Conservation (phyloP, 2,888 invertebrate species). For the Coleophora deauratella region DNA sequence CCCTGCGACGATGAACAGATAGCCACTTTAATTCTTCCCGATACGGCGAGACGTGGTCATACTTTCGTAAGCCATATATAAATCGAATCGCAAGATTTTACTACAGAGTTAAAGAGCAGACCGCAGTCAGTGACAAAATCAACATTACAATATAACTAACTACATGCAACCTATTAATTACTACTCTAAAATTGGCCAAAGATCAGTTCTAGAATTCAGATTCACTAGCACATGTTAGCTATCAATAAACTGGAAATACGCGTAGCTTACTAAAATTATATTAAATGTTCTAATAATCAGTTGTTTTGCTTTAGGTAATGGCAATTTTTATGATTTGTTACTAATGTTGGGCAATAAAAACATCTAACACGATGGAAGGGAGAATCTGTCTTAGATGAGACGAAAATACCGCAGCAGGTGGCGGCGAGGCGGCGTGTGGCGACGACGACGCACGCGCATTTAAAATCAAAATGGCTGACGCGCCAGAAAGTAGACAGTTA, state of each 20-base stretch:
- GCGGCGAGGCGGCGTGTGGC: constrained; percentile 47
- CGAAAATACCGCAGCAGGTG: constrained; percentile 54
- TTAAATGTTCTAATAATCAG: constrained; percentile 62
- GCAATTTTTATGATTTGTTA: constrained; percentile 63
- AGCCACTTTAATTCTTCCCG: too few relatives aligned
- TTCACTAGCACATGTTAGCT: constrained; percentile 41
- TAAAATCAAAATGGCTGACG: constrained; percentile 50
- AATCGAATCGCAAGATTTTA: too few relatives aligned
- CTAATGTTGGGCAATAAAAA: constrained; percentile 58
- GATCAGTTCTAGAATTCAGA: too few relatives aligned
- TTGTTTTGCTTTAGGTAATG: constrained; percentile 64
- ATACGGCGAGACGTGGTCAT: too few relatives aligned
- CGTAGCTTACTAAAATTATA: constrained; percentile 61
- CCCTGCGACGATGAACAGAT: too few relatives aligned
- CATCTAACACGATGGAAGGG: constrained; percentile 43
- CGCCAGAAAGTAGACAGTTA: constrained; percentile 45
- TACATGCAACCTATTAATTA: too few relatives aligned
- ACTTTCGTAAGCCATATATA: too few relatives aligned
- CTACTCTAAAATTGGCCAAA: too few relatives aligned
- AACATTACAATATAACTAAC: too few relatives aligned
- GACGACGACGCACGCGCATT: constrained; percentile 22
- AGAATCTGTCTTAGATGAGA: constrained; percentile 44
- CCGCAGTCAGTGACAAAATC: too few relatives aligned
- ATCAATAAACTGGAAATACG: constrained; percentile 44
- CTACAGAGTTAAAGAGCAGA: too few relatives aligned